Conservation (phyloP, 2,797 vertebrate genomes). For the Rhabdophis nuchalis region DNA sequence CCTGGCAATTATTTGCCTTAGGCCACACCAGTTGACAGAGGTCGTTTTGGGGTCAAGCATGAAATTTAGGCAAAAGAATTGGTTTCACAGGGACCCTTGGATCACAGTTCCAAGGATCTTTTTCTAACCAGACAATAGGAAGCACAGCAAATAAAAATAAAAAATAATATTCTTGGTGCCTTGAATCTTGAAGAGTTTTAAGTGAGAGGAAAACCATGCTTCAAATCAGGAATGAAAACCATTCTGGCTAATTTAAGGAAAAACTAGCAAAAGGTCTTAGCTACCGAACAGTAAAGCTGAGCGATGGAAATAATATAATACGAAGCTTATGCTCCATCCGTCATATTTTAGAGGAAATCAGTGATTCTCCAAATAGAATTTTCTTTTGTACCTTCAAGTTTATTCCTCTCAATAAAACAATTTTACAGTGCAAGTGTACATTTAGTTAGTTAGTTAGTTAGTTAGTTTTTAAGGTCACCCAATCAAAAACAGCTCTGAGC, state of each 20-base stretch:
- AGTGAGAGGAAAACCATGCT: background rate
- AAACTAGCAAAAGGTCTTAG: background rate
- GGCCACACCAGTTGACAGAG: background rate
- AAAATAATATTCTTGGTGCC: background rate
- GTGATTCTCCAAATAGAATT: background rate
- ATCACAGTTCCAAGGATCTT: background rate
- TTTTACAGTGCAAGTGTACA: background rate
- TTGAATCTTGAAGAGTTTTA: background rate
- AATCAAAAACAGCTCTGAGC: background rate
- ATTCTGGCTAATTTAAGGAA: background rate
- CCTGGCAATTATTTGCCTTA: background rate
- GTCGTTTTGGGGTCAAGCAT: background rate
- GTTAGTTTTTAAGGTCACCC: background rate
- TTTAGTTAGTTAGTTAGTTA: background rate
- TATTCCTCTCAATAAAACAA: background rate
- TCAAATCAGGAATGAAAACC: background rate
- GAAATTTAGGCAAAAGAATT: constrained; percentile 14
- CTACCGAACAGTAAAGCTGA: background rate
- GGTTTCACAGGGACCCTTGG: background rate
- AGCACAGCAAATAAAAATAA: background rate
- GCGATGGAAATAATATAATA: background rate
- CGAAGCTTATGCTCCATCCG: background rate
- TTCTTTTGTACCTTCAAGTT: background rate
- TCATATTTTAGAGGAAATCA: background rate
- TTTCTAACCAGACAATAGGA: background rate